Base-by-base conservation (phyloP, 2,113 vertebrate species). In the Alligator mississippiensis region DNA sequence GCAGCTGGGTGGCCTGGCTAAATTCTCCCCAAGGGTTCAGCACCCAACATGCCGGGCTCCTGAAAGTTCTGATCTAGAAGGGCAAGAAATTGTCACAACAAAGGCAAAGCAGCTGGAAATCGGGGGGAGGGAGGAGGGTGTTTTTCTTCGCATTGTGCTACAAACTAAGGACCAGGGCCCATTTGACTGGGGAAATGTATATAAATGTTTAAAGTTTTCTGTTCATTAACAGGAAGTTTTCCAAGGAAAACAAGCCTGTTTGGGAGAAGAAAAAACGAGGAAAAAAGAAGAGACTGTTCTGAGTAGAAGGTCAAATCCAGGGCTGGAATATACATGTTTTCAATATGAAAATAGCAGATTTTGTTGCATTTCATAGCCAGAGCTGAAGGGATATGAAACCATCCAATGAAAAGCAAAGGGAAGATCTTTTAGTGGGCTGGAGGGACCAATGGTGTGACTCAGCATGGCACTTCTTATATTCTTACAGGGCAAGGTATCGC, bases 201-300 rank as follows among this genome's bases (percentile, higher is more conserved):
- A 4, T 0, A 18, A 13, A 34, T 80, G 85, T 77, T 91, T 74
- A 38, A 3, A 25, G 72, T 88, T 92, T 90, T 83, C 90, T 77
- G 62, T 85, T 91, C 82, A 18, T 85, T 59, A 87, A 77, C 63
- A 77, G 86, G 92, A 55, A 68, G 2, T 59, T 81, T 91, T 93
- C 92, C 95, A 96, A 94, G 90, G 61, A 80, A 94, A 83, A 93
- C 27, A 75, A 68, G 80, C 89, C 79, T 77, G 85, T 75, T 83
- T 91, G 4, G 85, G 62, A 85, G 80, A 90, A 47, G 85, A 66
- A 95, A 85, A 94, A 78, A 72, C 12, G 77, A 93, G 86, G 30
- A 80, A 47, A 47, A 47, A 47, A 47, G 9, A 8, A 8, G 7
- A 47, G 47, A 47, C 47, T 47, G 80, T 76, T 54, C 59, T 68